Base-by-base conservation (phyloP, 92 coral and sea anemone genomes). In the Zoanthus gigantus region DNA sequence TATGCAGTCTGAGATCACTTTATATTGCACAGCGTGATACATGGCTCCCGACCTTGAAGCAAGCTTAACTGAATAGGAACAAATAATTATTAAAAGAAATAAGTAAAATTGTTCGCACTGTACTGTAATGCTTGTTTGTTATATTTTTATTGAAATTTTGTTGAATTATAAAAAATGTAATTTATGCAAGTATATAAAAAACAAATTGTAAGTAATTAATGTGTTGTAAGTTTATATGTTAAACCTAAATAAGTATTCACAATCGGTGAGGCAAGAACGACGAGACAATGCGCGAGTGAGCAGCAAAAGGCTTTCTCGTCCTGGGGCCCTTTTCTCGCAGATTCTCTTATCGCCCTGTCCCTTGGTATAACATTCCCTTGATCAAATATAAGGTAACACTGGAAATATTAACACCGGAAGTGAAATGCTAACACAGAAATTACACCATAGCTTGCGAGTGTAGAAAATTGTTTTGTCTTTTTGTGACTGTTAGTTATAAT, bases 361-460 rank as follows among this genome's bases (percentile, higher is more conserved):
- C 85, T 80, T 82, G 86, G 86, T 82, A 67, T 82, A 82, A 66
- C 86, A 63, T 34, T 82, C 86, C 86, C 86, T 61, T 82, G 86
- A 82, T 82, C 86, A 29, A 82, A 82, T 12, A 37, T 82, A 82
- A 82, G 86, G 74, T 82, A 67, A 82, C 74, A 80, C 85, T 58
- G 85, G 85, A 80, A 80, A 29, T 83, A 78, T 83, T 83, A 68
- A 69, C 78, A 83, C 87, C 53, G 47, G 65, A 79, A 79, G 84
- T 56, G 73, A 79, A 79, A 79, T 79, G 84, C 5, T 50, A 50
- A 3, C 56, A 50, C 56, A 1, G 56, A 50, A 50, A 50, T 50
- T 50, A 50, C 56, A 50, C 6, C 56, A 50, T 50, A 50, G 9
- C 56, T 37, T 0, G 42, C 42, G 42, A 37, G 42, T 37, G 42